Conservation (phyloP, 2,113 vertebrate species). For the Oxygymnocypris stewartii region DNA sequence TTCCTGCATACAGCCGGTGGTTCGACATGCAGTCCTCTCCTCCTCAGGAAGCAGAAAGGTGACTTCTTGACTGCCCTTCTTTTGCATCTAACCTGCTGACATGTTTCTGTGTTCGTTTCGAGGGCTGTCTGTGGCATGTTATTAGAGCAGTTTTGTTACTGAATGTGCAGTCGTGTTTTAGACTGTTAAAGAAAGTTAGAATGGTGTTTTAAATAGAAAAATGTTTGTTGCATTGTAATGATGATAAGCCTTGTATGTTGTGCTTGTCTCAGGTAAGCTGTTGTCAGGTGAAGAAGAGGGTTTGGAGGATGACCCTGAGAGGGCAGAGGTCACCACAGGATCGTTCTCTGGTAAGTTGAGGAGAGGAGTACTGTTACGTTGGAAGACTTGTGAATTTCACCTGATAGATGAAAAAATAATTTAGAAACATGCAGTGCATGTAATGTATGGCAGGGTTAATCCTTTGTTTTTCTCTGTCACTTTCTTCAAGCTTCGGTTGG, state of each 20-base stretch:
- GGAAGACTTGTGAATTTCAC: background rate
- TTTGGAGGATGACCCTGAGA: constrained; percentile 90
- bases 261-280: constrained; percentile 80
- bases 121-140: background rate
- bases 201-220: background rate
- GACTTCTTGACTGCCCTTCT: constrained; percentile 68
- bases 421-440: too few species aligned
- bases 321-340: constrained; percentile 80
- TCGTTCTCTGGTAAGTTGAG: constrained; percentile 81
- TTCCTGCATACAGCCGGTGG: constrained; percentile 89
- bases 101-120: background rate
- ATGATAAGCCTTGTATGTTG: constrained; percentile 11
- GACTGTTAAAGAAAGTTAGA: background rate
- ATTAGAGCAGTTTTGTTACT: background rate
- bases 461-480: background rate
- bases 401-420: background rate
- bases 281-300: constrained; percentile 88
- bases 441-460: background rate
- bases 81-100: background rate
- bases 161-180: background rate
- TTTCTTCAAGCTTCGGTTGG: constrained; percentile 76
- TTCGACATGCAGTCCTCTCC: constrained; percentile 93
- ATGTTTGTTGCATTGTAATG: background rate
- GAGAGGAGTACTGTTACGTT: background rate
- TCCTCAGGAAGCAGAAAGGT: constrained; percentile 97